Evolutionary conservation across 2,888 invertebrate genomes (phyloP).

Genomic region (Glaucopsyche alexis): DNA sequence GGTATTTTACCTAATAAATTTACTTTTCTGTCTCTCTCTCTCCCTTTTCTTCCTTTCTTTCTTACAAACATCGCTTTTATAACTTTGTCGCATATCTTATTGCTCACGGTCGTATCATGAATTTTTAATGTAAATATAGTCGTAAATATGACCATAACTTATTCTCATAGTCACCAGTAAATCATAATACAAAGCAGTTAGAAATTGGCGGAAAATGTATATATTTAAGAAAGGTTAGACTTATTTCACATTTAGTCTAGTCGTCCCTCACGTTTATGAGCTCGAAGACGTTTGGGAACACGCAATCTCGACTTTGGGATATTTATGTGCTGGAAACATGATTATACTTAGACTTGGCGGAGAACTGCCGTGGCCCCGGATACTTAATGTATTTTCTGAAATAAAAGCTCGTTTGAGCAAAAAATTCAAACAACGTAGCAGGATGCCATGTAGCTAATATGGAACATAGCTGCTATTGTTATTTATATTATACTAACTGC

Average conservation of each 20-base stretch:
- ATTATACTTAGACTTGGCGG: constrained; percentile 35
- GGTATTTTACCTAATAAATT: too few species aligned
- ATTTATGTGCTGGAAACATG: constrained; percentile 46
- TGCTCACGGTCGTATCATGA: not conserved
- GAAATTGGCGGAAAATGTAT: not conserved
- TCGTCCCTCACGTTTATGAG: constrained; percentile 69
- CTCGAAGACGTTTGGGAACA: constrained; percentile 65
- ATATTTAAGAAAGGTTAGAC: not conserved
- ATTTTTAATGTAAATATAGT: not conserved
- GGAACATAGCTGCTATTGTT: not conserved
- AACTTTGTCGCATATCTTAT: not conserved
- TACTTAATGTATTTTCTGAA: not conserved
- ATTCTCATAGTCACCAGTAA: not conserved
- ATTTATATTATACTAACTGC: too few species aligned
- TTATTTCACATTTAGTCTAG: constrained; percentile 33
- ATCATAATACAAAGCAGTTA: constrained; percentile 19
- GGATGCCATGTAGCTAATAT: not conserved
- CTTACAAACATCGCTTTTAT: not conserved
- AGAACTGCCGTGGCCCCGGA: not conserved
- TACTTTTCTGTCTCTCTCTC: too few species aligned
- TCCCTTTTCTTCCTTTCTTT: too few species aligned
- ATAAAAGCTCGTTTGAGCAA: constrained; percentile 8
- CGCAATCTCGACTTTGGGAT: constrained; percentile 59
- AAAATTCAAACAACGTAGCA: not conserved
- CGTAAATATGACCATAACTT: constrained; percentile 7